A percentile compares a stretch with the other conserved stretches of the same genome.
Evolutionary conservation across 1,140 invertebrate species (phyloP).

Genomic region (Aphis craccivora): DNA sequence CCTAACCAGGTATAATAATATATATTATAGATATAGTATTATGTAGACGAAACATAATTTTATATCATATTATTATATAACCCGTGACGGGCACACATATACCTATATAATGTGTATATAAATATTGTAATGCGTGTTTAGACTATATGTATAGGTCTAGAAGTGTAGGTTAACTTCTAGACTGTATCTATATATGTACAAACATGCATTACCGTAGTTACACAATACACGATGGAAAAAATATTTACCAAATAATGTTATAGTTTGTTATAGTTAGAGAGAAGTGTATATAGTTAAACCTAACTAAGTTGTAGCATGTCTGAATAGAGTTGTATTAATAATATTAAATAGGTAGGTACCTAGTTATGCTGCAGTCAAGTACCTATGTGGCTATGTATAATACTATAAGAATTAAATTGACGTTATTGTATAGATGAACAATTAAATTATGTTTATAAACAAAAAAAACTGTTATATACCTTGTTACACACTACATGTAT

Average conservation of each 20-base stretch:
- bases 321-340: not conserved
- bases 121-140: not conserved
- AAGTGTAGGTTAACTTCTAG: not conserved
- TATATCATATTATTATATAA: slow-evolving; percentile 6
- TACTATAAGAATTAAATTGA: too few species aligned
- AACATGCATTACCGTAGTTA: not conserved
- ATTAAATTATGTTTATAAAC: too few species aligned
- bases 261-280: not conserved
- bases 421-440: too few species aligned
- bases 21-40: not conserved
- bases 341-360: not conserved
- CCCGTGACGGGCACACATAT: not conserved
- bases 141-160: not conserved
- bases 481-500: too few species aligned
- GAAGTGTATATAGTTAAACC: not conserved
- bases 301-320: not conserved
- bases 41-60: not conserved
- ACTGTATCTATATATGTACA: not conserved
- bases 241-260: not conserved
- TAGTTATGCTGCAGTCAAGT: too few species aligned
- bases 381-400: too few species aligned
- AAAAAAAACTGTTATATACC: too few species aligned
- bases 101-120: not conserved
- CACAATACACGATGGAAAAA: not conserved
- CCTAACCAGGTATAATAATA: not conserved